phyloP scores from a whole-genome alignment of 2,113 vertebrate species.

The Oceanodroma tethys region DNA sequence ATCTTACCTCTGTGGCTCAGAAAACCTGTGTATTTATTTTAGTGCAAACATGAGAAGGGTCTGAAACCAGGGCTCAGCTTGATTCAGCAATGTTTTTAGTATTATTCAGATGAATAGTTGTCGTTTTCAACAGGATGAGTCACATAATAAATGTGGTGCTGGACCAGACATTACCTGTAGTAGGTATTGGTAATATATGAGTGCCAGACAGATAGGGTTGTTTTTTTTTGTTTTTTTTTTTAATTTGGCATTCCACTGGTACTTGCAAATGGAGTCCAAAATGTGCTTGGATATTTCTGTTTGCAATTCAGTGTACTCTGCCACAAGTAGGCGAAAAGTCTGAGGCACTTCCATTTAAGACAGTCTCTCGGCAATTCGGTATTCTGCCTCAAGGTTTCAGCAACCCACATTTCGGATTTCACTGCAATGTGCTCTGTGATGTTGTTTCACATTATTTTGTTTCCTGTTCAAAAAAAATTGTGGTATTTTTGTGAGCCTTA shows the following conservation, averaged over 20 bases:
- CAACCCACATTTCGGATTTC: background rate
- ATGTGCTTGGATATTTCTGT: background rate
- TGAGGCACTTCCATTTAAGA: background rate
- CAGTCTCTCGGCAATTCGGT: background rate
- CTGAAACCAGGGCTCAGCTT: background rate
- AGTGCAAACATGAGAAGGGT: background rate
- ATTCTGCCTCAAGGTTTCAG: background rate
- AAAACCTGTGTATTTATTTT: background rate
- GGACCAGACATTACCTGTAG: background rate
- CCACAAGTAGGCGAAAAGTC: background rate
- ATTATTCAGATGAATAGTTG: background rate
- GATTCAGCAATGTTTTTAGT: background rate
- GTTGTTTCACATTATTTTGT: constrained; percentile 18
- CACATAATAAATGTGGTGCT: background rate
- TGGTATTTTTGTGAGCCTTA: background rate
- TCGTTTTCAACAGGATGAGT: background rate
- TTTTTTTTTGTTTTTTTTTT: background rate
- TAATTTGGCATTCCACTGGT: background rate
- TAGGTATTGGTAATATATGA: background rate
- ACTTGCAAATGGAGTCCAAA: background rate
- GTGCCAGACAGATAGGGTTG: background rate
- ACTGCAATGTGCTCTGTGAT: background rate
- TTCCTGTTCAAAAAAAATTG: background rate
- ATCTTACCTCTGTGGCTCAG: background rate
- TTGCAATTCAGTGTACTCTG: background rate